A percentile compares a stretch with the other conserved stretches of the same genome.
Evolutionary conservation across 1,140 invertebrate genomes (phyloP).

Genomic region (Sycophaga agraensis): DNA sequence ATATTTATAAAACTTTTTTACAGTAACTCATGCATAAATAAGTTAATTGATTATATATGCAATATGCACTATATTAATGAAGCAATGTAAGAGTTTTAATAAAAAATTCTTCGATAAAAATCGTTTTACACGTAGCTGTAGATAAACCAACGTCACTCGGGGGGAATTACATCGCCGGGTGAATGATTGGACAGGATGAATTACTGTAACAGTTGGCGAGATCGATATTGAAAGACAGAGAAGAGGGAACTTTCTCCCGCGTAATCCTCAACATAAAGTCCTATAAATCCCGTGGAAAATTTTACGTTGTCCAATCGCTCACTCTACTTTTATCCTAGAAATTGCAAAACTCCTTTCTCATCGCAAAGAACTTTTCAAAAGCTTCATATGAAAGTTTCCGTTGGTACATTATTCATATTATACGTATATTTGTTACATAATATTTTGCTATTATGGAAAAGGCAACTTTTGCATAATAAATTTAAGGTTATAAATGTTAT

Average conservation of each 20-base stretch:
- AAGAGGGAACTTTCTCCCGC: slow-evolving; percentile 6
- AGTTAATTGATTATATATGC: too few relatives aligned
- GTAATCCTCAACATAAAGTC: slow-evolving; percentile 16
- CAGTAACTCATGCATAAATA: too few relatives aligned
- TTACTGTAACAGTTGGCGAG: slow-evolving; percentile 21
- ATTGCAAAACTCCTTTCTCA: slow-evolving; percentile 23
- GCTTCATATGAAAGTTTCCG: too few relatives aligned
- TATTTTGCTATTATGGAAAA: too few relatives aligned
- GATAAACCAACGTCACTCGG: not conserved
- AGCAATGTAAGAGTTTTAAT: slow-evolving; percentile 8
- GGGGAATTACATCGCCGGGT: slow-evolving; percentile 2
- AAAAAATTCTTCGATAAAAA: slow-evolving; percentile 4
- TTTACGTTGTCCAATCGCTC: slow-evolving; percentile 2
- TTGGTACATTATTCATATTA: too few relatives aligned
- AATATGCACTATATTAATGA: slow-evolving; percentile 18
- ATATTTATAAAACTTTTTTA: too few relatives aligned
- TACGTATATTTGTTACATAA: too few relatives aligned
- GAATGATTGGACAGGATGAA: slow-evolving; percentile 27
- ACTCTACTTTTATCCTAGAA: slow-evolving; percentile 12
- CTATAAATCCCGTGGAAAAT: slow-evolving; percentile 22
- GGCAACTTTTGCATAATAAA: too few relatives aligned
- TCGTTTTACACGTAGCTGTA: not conserved
- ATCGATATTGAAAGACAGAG: slow-evolving; percentile 24
- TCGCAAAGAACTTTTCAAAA: slow-evolving; percentile 8
- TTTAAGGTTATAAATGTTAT: too few relatives aligned